phyloP scores from a whole-genome alignment of 2,888 invertebrate genomes.

The Drosophila suboccidentalis region DNA sequence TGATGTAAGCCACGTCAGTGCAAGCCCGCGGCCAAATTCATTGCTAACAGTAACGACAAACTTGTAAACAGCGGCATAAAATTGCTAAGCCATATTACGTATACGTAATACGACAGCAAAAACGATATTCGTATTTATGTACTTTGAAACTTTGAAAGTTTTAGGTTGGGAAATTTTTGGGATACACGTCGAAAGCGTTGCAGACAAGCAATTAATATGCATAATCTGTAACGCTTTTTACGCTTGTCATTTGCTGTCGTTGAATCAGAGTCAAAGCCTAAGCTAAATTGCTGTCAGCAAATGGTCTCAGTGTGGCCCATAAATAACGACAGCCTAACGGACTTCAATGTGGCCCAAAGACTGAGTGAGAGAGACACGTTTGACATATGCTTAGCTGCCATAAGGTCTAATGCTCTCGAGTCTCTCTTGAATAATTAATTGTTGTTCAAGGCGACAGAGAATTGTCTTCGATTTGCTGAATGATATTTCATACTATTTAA shows the following conservation, averaged over 20 bases:
- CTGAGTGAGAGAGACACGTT: constrained; percentile 26
- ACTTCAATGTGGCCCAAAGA: constrained; percentile 17
- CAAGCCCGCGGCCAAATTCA: constrained; percentile 13
- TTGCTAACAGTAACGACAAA: no score
- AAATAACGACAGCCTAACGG: constrained; percentile 67
- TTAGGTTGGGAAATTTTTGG: constrained; percentile 8
- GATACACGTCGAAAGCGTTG: constrained; percentile 22
- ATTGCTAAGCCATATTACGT: constrained; percentile 42
- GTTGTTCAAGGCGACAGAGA: constrained; percentile 43
- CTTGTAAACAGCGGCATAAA: constrained; percentile 3
- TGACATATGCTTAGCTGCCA: constrained; percentile 68
- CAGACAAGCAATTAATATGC: constrained; percentile 71
- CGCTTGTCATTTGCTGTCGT: constrained; percentile 50
- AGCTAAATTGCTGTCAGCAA: constrained; percentile 67
- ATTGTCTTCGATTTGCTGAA: constrained; percentile 58
- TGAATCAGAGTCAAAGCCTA: constrained; percentile 53
- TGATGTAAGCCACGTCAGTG: constrained; percentile 25
- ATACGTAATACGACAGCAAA: constrained; percentile 45
- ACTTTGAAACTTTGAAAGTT: constrained; percentile 25
- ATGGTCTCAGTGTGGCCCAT: constrained; percentile 53
- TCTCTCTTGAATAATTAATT: constrained; percentile 68
- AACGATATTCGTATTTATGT: constrained; percentile 16
- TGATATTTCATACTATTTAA: constrained; percentile 27
- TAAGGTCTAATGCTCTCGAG: constrained; percentile 35
- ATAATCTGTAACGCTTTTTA: constrained; percentile 67